Evolutionary conservation across 2,888 invertebrate genomes (phyloP), one percentile per base, ranked within the genome.

Genomic region (Ectemnius continuus): DNA sequence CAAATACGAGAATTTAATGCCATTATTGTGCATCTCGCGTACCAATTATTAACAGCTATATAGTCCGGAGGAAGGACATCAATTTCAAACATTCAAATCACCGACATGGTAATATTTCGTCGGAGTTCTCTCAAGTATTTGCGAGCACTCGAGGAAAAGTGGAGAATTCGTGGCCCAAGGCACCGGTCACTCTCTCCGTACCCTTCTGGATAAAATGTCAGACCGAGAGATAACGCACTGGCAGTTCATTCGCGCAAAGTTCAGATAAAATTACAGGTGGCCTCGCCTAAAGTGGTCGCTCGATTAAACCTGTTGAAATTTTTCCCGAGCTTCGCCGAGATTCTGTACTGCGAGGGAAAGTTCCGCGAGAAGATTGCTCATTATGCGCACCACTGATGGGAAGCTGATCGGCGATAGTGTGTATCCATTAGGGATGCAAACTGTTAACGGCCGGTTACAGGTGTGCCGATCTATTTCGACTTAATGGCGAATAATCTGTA

Each of bases 401-500:
- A 76, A 73, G 81, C 69, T 64, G 75, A 57, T 80, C 65, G 81
- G 74, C 80, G 69, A 59, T 58, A 59, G 68, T 69, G 75, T 69
- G 81, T 81, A 81, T 71, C 36, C 36, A 36, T 36, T 36, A 36
- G 36, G 36, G 36, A 36, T 36, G 36, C 36, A 36, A 36, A 36
- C 36, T 36, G 36, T 36, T 36, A 36, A 36, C 36, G 11, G 36
- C 8, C 8, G 36, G 36, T 59, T 58, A 28, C 63, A 62, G 58
- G 61, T 46, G 23, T 57, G 61, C 16, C 16, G 67, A 18, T 8
- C 20, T 47, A 52, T 45, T 60, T 36, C 0, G 36, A 20, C 26
- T 66, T 64, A 65, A 67, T 67, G 62, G 68, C 36, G 63, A 76
- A 70, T 61, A 76, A 68, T 52, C 61, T 36, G 13, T 18, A n/a